Evolutionary conservation across 2,797 vertebrate genomes (phyloP).

Genomic region (Malurus splendens): DNA sequence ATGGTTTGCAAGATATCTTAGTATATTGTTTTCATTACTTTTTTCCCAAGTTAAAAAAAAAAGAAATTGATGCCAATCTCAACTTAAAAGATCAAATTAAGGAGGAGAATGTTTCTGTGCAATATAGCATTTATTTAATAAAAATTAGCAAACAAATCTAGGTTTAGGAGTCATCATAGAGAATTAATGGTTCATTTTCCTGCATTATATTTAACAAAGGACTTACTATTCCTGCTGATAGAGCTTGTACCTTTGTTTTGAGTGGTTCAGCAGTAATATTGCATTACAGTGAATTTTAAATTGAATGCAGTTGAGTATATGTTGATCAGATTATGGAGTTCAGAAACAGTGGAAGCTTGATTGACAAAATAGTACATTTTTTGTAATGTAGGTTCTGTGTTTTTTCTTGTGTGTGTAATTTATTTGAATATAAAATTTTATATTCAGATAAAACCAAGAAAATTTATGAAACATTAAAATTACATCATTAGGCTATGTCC

Average conservation of each 20-base stretch:
- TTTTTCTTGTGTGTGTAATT: background rate
- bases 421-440: background rate
- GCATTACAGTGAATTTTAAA: background rate
- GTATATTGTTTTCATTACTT: background rate
- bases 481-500: background rate
- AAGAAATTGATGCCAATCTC: background rate
- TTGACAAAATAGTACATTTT: background rate
- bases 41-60: background rate
- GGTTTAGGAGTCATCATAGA: background rate
- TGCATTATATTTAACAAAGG: background rate
- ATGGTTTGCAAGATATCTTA: background rate
- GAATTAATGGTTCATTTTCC: background rate
- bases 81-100: background rate
- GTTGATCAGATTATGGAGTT: background rate
- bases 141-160: background rate
- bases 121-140: constrained; percentile 15
- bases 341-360: background rate
- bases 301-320: background rate
- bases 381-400: background rate
- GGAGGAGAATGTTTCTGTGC: background rate
- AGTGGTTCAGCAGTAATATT: background rate
- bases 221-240: background rate
- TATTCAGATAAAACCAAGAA: background rate
- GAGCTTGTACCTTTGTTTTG: background rate
- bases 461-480: background rate